Conservation (phyloP, 2,888 invertebrate species). For the Campopleginae sp. region DNA sequence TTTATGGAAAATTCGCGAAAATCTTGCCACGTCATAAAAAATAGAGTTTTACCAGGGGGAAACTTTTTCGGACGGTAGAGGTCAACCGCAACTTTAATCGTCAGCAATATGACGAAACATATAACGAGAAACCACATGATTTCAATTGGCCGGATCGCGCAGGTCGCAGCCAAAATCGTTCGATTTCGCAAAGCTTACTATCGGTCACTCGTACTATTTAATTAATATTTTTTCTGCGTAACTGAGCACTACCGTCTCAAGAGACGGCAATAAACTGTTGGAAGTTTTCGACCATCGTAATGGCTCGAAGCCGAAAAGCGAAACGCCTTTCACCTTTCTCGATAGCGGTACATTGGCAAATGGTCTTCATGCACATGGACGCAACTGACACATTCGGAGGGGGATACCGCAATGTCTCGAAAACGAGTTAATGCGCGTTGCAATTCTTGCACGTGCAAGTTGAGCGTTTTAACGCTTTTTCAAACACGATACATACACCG, state of each 20-base stretch:
- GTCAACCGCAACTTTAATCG: conserved; percentile 70
- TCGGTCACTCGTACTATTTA: neutral
- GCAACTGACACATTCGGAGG: conserved; percentile 27
- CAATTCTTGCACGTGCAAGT: conserved; percentile 27
- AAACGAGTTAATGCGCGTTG: conserved; percentile 30
- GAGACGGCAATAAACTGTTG: conserved; percentile 43
- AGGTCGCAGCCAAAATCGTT: neutral
- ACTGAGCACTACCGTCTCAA: conserved; percentile 30
- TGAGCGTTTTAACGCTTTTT: neutral
- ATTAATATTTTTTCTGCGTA: neutral
- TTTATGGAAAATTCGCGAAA: neutral
- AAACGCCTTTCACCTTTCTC: conserved; percentile 65
- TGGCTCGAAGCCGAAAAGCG: conserved; percentile 52
- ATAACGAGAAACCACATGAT: conserved; percentile 76
- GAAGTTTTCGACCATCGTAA: conserved; percentile 47
- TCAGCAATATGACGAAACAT: conserved; percentile 66
- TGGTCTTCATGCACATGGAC: conserved; percentile 30
- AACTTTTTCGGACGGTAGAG: conserved; percentile 70
- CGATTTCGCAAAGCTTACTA: neutral
- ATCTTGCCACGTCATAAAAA: neutral
- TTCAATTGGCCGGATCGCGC: conserved; percentile 20
- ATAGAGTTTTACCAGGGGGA: conserved; percentile 76
- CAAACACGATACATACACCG: neutral
- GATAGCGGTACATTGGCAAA: conserved; percentile 46
- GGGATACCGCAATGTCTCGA: conserved; percentile 1